phyloP scores from a whole-genome alignment of 2,113 vertebrate genomes.

The Ellobius talpinus region DNA sequence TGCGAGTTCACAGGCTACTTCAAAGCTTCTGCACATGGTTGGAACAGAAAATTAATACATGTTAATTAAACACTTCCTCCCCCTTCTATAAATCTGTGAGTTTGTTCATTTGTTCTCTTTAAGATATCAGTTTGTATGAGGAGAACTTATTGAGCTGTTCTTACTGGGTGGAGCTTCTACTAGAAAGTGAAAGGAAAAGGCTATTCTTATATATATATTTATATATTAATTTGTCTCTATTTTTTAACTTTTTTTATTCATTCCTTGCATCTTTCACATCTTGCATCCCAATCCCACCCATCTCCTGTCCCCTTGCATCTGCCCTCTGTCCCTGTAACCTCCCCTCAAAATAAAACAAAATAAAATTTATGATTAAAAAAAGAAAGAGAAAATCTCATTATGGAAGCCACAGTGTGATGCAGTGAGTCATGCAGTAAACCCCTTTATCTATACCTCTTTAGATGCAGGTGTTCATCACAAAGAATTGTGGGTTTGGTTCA shows the following conservation, averaged over 20 bases:
- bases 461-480: no score
- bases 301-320: background rate
- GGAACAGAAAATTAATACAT: conserved; percentile 60
- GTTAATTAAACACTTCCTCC: conserved; percentile 17
- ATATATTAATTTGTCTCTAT: background rate
- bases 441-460: background rate
- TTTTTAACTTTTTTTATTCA: background rate
- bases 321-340: background rate
- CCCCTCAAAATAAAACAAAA: background rate
- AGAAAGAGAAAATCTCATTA: background rate
- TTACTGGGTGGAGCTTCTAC: background rate
- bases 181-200: conserved; percentile 8
- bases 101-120: conserved; percentile 16
- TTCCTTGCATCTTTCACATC: background rate
- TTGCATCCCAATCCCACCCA: background rate
- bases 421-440: background rate
- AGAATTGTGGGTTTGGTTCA: no score
- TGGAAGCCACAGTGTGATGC: background rate
- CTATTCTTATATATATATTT: background rate
- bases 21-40: conserved; percentile 7
- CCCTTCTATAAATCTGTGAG: background rate
- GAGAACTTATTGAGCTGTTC: background rate
- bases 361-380: background rate
- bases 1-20: conserved; percentile 40
- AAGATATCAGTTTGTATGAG: background rate